Conservation (phyloP, 2,113 vertebrate species). For the Empidonax traillii region DNA sequence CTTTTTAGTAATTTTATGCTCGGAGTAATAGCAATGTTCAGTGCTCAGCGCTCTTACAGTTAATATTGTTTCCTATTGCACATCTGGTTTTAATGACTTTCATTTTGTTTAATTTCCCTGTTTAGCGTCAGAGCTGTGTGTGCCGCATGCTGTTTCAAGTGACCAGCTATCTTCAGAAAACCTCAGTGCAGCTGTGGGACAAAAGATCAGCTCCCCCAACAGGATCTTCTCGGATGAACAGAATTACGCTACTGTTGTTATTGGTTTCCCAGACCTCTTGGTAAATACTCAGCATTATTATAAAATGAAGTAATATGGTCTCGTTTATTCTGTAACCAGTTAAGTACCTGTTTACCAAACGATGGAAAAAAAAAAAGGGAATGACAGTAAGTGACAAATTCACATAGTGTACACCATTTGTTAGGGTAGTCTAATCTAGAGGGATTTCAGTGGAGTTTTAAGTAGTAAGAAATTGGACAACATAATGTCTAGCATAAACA, state of each 20-base stretch:
- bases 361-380: neutral
- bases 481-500: neutral
- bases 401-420: neutral
- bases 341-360: neutral
- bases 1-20: neutral
- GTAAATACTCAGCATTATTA: constrained; percentile 72
- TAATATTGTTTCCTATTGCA: neutral
- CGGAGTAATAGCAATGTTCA: neutral
- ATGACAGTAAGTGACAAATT: neutral
- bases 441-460: neutral
- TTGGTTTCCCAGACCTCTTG: constrained; percentile 96
- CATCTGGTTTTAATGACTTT: constrained; percentile 25
- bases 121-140: constrained; percentile 70
- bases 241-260: constrained; percentile 82
- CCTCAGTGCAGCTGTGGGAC: constrained; percentile 87
- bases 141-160: constrained; percentile 83
- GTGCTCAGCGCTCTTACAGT: neutral
- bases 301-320: neutral
- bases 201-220: constrained; percentile 93
- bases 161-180: constrained; percentile 91
- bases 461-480: neutral
- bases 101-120: constrained; percentile 15
- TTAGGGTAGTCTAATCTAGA: neutral
- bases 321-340: neutral
- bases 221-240: constrained; percentile 84